Base-by-base conservation (phyloP, 1,140 invertebrate species). In the Pararge aegeria region DNA sequence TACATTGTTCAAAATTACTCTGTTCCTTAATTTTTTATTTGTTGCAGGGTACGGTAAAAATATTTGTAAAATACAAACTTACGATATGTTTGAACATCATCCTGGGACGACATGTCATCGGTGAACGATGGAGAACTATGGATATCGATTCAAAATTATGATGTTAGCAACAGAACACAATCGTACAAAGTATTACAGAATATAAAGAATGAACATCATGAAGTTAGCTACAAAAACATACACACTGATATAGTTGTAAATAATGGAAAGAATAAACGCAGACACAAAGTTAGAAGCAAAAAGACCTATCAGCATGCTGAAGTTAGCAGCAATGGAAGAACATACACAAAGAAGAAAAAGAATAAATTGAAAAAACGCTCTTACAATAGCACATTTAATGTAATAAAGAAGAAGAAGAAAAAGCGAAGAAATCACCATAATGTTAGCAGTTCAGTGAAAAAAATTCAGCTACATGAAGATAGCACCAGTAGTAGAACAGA, bases 11-110 rank as follows among this genome's bases (percentile, higher is more conserved):
- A n/a, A n/a, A n/a, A n/a, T n/a, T n/a, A n/a, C n/a, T n/a, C n/a
- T n/a, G n/a, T n/a, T n/a, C n/a, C n/a, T n/a, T n/a, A 24, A 48
- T 48, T 21, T 48, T 12, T 21, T 5, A 13, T 20, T 49, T 49
- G 46, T 66, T 66, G 5, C 59, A 66, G 64, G 18, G 6, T 20
- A 20, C 42, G 9, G 24, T 57, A 13, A 44, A 57, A 54, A 51
- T 20, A 58, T 44, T 9, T 48, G 62, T 49, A 15, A 24, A 27
- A 24, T 20, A 15, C n/a, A 59, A 56, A 74, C 51, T 44, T 21
- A 20, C 73, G 77, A 66, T 75, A 85, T 85, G 82, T 85, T 76
- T 65, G 61, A 77, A 67, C 53, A 73, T 70, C 61, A 59, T 44
- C 46, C 15, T 38, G 58, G 51, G 61, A 55, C 49, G 62, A 64